phyloP scores from a whole-genome alignment of 1,140 invertebrate species.

The Euschistus heros region DNA sequence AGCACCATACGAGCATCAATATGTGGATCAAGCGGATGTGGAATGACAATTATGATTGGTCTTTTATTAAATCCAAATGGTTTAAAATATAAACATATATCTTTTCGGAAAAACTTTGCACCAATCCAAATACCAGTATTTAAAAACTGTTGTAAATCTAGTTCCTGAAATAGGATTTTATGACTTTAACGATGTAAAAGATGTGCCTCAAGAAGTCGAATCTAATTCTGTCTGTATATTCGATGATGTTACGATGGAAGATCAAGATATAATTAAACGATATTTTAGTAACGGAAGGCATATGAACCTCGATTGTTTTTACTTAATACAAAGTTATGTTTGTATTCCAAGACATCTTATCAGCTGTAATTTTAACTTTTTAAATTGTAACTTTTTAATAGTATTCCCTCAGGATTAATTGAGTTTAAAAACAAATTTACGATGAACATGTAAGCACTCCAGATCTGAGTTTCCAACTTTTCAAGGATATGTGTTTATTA shows the following conservation, averaged over 20 bases:
- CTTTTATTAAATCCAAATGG: conserved; percentile 33
- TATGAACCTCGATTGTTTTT: too few relatives aligned
- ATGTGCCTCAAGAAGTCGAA: conserved; percentile 23
- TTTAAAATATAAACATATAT: conserved; percentile 36
- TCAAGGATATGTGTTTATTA: too few relatives aligned
- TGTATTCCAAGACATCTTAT: conserved; percentile 36
- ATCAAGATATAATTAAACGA: conserved; percentile 21
- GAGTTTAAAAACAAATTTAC: conserved; percentile 36
- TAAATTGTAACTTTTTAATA: too few relatives aligned
- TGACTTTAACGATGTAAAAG: conserved; percentile 18
- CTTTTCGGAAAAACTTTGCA: conserved; percentile 33
- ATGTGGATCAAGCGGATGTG: conserved; percentile 32
- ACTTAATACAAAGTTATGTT: too few relatives aligned
- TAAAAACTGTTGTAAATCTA: conserved; percentile 30
- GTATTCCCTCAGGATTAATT: conserved; percentile 36
- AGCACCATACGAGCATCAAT: conserved; percentile 31
- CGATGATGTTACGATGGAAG: conserved; percentile 33
- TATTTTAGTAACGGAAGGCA: too few relatives aligned
- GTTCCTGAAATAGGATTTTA: conserved; percentile 27
- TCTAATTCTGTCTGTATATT: too few relatives aligned
- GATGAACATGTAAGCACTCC: conserved; percentile 34
- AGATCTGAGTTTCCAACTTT: too few relatives aligned
- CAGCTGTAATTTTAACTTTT: conserved; percentile 35
- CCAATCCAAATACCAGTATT: conserved; percentile 34
- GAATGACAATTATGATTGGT: conserved; percentile 35